Evolutionary conservation across 2,113 vertebrate species (phyloP).

Genomic region (Onychostoma macrolepis): DNA sequence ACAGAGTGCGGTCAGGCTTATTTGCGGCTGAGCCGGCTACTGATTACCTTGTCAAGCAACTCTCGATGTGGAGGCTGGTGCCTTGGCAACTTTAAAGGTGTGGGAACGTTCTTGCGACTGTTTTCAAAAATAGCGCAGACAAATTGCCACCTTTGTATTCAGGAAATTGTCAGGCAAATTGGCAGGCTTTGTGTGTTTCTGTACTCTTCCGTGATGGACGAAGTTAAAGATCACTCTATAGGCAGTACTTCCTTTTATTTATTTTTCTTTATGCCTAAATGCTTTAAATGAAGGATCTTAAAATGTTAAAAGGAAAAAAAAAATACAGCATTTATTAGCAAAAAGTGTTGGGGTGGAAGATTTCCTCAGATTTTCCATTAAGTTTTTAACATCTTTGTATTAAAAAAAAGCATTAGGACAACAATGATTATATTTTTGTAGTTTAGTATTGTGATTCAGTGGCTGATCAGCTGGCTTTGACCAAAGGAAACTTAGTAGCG

Average conservation of each 20-base stretch:
- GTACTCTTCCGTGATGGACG: constrained; percentile 34
- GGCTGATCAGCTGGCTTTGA: not conserved
- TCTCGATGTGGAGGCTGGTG: constrained; percentile 45
- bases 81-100: constrained; percentile 59
- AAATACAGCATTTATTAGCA: not conserved
- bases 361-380: not conserved
- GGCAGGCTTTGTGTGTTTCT: constrained; percentile 48
- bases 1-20: constrained; percentile 61
- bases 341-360: not conserved
- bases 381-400: not conserved
- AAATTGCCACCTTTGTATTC: constrained; percentile 61
- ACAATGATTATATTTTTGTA: not conserved
- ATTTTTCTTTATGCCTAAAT: not conserved
- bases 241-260: not conserved
- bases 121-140: constrained; percentile 58
- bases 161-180: constrained; percentile 59
- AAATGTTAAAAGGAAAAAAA: not conserved
- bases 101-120: constrained; percentile 40
- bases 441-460: too few relatives aligned
- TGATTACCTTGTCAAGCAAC: constrained; percentile 71
- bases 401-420: not conserved
- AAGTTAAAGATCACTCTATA: not conserved
- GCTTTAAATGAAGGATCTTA: not conserved
- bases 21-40: constrained; percentile 64
- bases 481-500: not conserved